phyloP scores from a whole-genome alignment of 2,113 vertebrate genomes.

The Neopipo cinnamomea region DNA sequence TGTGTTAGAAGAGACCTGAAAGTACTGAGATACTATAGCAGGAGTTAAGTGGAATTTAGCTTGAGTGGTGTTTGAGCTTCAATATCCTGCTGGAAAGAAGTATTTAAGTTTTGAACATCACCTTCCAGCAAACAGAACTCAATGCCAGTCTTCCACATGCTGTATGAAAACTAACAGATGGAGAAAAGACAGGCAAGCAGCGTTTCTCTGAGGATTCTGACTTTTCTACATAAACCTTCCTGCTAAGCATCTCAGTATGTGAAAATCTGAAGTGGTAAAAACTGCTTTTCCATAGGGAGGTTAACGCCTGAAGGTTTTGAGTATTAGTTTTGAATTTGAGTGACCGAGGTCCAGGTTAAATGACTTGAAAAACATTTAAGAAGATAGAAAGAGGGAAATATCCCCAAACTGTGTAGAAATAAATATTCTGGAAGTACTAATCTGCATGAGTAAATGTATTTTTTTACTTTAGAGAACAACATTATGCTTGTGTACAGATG shows the following conservation, averaged over 20 bases:
- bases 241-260: not conserved
- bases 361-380: not conserved
- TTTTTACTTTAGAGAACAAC: not conserved
- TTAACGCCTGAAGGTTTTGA: not conserved
- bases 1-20: not conserved
- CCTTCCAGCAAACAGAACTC: not conserved
- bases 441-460: not conserved
- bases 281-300: not conserved
- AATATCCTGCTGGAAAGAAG: not conserved
- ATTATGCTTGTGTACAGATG: not conserved
- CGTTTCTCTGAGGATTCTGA: not conserved
- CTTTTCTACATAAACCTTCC: not conserved
- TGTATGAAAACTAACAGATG: not conserved
- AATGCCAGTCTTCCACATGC: not conserved
- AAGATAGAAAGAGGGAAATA: not conserved
- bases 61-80: not conserved
- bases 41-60: not conserved
- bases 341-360: not conserved
- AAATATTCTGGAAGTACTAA: not conserved
- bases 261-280: not conserved
- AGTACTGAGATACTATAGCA: not conserved
- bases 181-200: not conserved
- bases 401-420: not conserved
- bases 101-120: not conserved
- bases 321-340: not conserved